phyloP scores from a whole-genome alignment of 2,888 invertebrate species.

The Yponomeuta evonymella region DNA sequence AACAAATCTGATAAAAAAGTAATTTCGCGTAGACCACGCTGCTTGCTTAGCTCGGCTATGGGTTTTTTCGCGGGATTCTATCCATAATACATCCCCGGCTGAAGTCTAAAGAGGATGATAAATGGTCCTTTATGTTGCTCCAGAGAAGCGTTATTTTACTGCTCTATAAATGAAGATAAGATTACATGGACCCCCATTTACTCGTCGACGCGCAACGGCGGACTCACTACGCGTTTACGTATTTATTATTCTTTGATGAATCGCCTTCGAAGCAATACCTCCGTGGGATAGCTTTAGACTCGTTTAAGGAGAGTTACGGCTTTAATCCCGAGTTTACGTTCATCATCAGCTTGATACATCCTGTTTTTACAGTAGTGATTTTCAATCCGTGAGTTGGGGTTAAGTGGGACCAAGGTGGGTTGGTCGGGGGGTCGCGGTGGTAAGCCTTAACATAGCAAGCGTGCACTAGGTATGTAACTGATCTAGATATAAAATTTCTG shows the following conservation, averaged over 20 bases:
- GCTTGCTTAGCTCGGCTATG: neutral
- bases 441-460: too few species aligned
- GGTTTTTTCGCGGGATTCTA: slow-evolving; percentile 1
- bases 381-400: too few species aligned
- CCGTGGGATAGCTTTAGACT: neutral
- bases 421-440: too few species aligned
- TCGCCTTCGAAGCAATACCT: neutral
- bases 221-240: slow-evolving; percentile 35
- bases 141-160: slow-evolving; percentile 59
- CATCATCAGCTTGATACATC: neutral
- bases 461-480: too few species aligned
- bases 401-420: too few species aligned
- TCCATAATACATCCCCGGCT: slow-evolving; percentile 11
- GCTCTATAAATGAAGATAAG: slow-evolving; percentile 69
- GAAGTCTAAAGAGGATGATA: slow-evolving; percentile 49
- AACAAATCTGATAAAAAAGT: slow-evolving; percentile 2
- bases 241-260: slow-evolving; percentile 8
- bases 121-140: slow-evolving; percentile 59
- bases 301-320: neutral
- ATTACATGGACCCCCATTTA: slow-evolving; percentile 54
- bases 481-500: too few species aligned
- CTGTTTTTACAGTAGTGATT: neutral
- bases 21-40: neutral
- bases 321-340: neutral
- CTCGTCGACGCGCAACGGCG: slow-evolving; percentile 40